Evolutionary conservation across 2,113 vertebrate species (phyloP).

Genomic region (Prietella phreatophila): DNA sequence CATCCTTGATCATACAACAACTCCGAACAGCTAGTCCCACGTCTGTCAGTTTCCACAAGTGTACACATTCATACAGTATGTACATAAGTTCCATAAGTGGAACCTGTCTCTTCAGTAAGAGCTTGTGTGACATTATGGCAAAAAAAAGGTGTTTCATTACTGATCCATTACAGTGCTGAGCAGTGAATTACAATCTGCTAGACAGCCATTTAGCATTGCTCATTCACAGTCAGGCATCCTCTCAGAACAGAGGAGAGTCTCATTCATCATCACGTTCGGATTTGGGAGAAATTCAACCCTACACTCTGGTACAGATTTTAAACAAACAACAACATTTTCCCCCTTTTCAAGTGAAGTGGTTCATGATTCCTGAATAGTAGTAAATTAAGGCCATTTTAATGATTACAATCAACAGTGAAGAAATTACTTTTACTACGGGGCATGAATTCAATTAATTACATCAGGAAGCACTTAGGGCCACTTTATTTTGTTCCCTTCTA

Average conservation of each 20-base stretch:
- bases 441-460: conserved; percentile 65
- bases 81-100: not conserved
- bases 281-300: conserved; percentile 40
- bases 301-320: conserved; percentile 11
- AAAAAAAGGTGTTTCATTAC: conserved; percentile 53
- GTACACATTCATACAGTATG: not conserved
- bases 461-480: conserved; percentile 9
- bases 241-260: conserved; percentile 48
- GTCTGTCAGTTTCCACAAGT: not conserved
- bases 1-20: not conserved
- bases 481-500: not conserved
- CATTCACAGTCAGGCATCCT: conserved; percentile 59
- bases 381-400: conserved; percentile 64
- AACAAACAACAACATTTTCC: not conserved
- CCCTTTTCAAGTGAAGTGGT: conserved; percentile 44
- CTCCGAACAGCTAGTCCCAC: not conserved
- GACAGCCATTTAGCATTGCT: conserved; percentile 62
- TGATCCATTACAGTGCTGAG: conserved; percentile 62
- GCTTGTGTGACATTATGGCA: conserved; percentile 20
- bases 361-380: conserved; percentile 64
- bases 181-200: conserved; percentile 62
- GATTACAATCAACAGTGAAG: conserved; percentile 64
- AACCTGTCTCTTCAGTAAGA: not conserved
- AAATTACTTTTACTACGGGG: conserved; percentile 66
- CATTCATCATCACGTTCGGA: conserved; percentile 63